phyloP scores from a whole-genome alignment of 2,888 invertebrate genomes.

The Serrognathus titanus region DNA sequence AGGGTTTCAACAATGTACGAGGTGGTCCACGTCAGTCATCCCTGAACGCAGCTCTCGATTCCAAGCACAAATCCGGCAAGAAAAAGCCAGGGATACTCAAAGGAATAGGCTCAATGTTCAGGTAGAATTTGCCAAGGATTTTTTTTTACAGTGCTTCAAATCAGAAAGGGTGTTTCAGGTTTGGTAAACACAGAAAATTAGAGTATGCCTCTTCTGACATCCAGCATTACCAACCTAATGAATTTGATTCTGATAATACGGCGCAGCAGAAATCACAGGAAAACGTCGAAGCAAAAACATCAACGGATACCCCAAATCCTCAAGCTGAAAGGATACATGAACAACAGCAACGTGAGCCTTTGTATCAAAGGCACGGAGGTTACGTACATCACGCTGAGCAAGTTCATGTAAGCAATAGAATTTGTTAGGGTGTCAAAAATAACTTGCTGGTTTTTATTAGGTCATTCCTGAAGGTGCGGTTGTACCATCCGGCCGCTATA shows the following conservation, averaged over 20 bases:
- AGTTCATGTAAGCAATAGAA: conserved; percentile 36
- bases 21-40: conserved; percentile 78
- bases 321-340: conserved; percentile 17
- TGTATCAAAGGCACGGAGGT: conserved; percentile 46
- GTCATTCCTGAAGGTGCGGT: conserved; percentile 46
- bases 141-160: background rate
- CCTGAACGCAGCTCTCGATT: conserved; percentile 61
- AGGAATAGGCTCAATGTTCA: conserved; percentile 74
- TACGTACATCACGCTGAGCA: conserved; percentile 46
- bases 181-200: conserved; percentile 64
- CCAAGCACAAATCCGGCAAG: conserved; percentile 52
- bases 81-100: conserved; percentile 78
- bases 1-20: conserved; percentile 63
- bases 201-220: conserved; percentile 31
- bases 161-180: conserved; percentile 45
- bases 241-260: conserved; percentile 39
- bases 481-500: conserved; percentile 40
- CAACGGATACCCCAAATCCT: conserved; percentile 22
- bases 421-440: background rate
- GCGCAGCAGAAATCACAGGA: conserved; percentile 37
- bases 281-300: conserved; percentile 23
- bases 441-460: conserved; percentile 20
- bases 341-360: conserved; percentile 31
- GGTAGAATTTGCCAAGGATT: conserved; percentile 48
- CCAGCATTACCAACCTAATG: conserved; percentile 41